Percentiles rank a stretch among this genome's conserved stretches.
phyloP scores from a whole-genome alignment of 2,888 invertebrate genomes.

The Philhelius pedissequus region DNA sequence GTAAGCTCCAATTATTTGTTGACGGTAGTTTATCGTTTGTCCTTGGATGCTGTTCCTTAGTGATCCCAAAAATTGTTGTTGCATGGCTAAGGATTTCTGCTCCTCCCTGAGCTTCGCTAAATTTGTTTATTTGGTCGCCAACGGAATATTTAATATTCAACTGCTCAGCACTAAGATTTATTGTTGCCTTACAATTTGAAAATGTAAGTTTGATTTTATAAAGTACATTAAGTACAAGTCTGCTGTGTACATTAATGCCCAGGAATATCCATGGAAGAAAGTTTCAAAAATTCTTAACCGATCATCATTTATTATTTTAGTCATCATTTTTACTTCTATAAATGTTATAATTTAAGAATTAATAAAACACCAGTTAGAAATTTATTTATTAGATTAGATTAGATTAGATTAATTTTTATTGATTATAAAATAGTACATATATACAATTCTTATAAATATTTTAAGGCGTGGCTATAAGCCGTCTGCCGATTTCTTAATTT shows the following conservation, averaged over 20 bases:
- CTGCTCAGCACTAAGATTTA: slow-evolving; percentile 71
- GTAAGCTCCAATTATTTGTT: not conserved
- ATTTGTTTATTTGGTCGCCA: not conserved
- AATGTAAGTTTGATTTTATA: slow-evolving; percentile 73
- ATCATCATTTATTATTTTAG: slow-evolving; percentile 69
- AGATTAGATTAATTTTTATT: too few relatives aligned
- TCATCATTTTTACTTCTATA: slow-evolving; percentile 14
- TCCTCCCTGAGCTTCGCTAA: not conserved
- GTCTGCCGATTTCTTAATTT: too few relatives aligned
- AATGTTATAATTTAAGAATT: slow-evolving; percentile 3
- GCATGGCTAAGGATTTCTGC: not conserved
- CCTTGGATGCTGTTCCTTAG: not conserved
- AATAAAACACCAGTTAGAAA: too few relatives aligned
- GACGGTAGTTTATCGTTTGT: not conserved
- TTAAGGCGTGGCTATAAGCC: too few relatives aligned
- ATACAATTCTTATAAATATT: too few relatives aligned
- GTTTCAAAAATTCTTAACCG: slow-evolving; percentile 74
- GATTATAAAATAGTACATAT: too few relatives aligned
- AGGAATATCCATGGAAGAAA: slow-evolving; percentile 75
- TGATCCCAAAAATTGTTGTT: not conserved
- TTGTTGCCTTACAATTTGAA: slow-evolving; percentile 72
- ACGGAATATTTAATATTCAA: slow-evolving; percentile 69
- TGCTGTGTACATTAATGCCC: slow-evolving; percentile 71
- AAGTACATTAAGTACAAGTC: too few relatives aligned
- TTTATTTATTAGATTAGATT: too few relatives aligned